Base-by-base conservation (phyloP, 2,113 vertebrate genomes). In the Corythaeola cristata region DNA sequence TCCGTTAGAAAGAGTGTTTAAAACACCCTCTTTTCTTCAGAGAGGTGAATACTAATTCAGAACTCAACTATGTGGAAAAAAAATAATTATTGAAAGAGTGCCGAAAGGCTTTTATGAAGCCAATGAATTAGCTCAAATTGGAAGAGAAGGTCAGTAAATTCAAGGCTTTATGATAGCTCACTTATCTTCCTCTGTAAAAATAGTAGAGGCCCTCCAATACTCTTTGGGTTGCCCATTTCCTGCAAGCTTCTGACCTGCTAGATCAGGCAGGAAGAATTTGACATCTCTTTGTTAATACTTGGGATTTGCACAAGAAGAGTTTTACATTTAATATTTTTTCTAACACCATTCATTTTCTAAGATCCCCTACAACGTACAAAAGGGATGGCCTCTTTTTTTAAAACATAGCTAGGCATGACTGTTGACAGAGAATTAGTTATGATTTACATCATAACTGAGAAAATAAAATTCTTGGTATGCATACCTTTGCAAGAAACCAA, bases 41-140 rank as follows among this genome's bases (percentile, higher is more conserved):
- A 95, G 58, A 75, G n/a, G 23, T 63, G 59, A 88, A 93, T 78
- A 58, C 37, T 93, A 88, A 86, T 95, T 95, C 89, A 94, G 72
- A 94, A 47, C 13, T 86, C 63, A 97, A 68, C 75, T 83, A 60
- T 3, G 30, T 84, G 68, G 75, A 95, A 95, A 96, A 96, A 92
- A 95, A 94, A 90, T 89, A 88, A 85, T 81, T 88, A 94, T 86
- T 91, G 76, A 90, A 32, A 90, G 56, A 90, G 26, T 84, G n/a
- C 56, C 4, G 2, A 86, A 96, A 95, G 66, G 78, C 60, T 94
- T 88, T 84, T 90, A 80, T 71, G 55, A 92, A 94, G 41, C 30
- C 95, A 95, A 96, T 88, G 93, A 95, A 95, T 93, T 90, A 95
- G 30, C 27, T 96, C 60, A 80, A 84, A 94, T 75, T 88, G 81